A percentile compares a stretch with the other conserved stretches of the same genome.
These are phyloP conservation scores for rat (Rattus norvegicus) DNA, from an alignment of 2,113 vertebrate species.

Conservation along the genomic window GRCr8 NC_086020.1:244929501-244930000, in stretches of 20 bases:
- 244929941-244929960: conserved; percentile 61
- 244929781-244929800: too few relatives aligned
- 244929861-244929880: neutral
- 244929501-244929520: neutral
- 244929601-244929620: neutral
- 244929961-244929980: conserved; percentile 11
- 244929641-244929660: too few relatives aligned
- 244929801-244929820: too few relatives aligned
- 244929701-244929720: neutral
- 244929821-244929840: neutral
- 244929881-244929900: neutral
- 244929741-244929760: neutral
- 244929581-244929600: neutral
- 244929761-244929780: neutral
- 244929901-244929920: neutral
- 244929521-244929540: too few relatives aligned
- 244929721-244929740: too few relatives aligned
- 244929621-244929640: neutral
- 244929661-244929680: too few relatives aligned
- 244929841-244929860: neutral
- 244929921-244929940: conserved; percentile 22
- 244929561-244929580: neutral
- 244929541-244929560: neutral
- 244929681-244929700: neutral
- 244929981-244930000: conserved; percentile 20